Base-by-base conservation (phyloP, 2,888 invertebrate genomes). In the Parnassius glacialis region DNA sequence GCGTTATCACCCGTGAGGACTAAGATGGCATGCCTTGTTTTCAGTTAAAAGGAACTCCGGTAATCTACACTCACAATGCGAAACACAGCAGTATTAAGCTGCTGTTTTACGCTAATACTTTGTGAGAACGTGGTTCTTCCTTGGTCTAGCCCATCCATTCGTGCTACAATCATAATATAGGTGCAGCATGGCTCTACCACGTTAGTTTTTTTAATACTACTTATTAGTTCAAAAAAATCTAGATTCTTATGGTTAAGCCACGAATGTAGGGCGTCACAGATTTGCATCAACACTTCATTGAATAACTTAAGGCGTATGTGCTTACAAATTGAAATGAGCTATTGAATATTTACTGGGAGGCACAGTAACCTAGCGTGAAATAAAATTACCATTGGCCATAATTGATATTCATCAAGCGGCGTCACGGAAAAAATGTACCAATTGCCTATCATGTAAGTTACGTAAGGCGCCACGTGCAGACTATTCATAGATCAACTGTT, bases 351-450 rank as follows among this genome's bases (percentile, higher is more conserved):
- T 50, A 48, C 54, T 41, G 5, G 43, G 25, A 25, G 55, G 34
- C 25, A 50, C 50, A 55, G 7, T 52, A 13, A 25, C 11, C 25
- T 12, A 42, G 45, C 55, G 42, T 45, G 57, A 52, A 61, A 57
- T 52, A 47, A 51, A 44, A 48, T 44, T 56, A 52, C 59, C 20
- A 13, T 12, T 7, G 43, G 7, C 55, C 55, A 16, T 51, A 41
- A 57, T 56, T 59, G 53, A 45, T 51, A 59, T 56, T 59, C 59
- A 52, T 42, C 52, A 45, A 25, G 42, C 51, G 12, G 9, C 55
- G 42, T 56, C 52, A 47, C 55, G 55, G 62, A 41, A 61, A 59
- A 59, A 63, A 52, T 56, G 56, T 52, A 52, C 25, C 55, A 59
- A 52, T 59, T 55, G 52, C 59, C 25, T 41, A 59, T 50, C 53